These are phyloP conservation scores for Stylophora pistillata DNA, from an alignment of 64 coral and sea anemone species.

Conservation along the genomic window DNA sequence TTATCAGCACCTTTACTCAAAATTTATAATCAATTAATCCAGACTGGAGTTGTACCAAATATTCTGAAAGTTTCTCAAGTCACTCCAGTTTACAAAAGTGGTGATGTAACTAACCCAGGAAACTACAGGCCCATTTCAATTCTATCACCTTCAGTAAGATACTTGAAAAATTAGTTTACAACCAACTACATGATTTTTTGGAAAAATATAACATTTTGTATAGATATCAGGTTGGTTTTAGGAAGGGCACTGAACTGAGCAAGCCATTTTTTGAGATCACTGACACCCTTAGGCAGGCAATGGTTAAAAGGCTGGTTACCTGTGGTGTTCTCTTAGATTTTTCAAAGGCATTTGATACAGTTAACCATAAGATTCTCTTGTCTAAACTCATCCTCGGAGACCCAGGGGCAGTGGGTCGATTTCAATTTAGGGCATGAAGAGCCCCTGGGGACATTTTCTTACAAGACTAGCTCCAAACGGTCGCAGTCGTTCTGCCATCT, in stretches of 20 bases:
- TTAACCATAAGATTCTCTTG: too few relatives aligned
- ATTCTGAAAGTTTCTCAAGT: too few relatives aligned
- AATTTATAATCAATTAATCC: too few relatives aligned
- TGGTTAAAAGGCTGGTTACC: neutral
- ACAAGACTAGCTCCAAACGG: too few relatives aligned
- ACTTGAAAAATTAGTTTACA: neutral
- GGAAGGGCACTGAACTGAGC: neutral
- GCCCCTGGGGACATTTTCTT: too few relatives aligned
- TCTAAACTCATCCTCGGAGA: too few relatives aligned
- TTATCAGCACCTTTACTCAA: too few relatives aligned
- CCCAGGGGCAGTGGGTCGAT: neutral
- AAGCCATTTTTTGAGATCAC: neutral
- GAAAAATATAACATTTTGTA: conserved; percentile 7
- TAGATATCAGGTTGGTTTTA: conserved; percentile 11
- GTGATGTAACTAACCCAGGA: conserved; percentile 14
- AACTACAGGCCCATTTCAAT: conserved; percentile 10
- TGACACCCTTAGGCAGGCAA: conserved; percentile 7
- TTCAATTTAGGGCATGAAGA: too few relatives aligned
- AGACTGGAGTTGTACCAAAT: too few relatives aligned
- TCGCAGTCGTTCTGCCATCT: too few relatives aligned
- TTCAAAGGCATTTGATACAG: too few relatives aligned
- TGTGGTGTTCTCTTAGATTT: conserved; percentile 18
- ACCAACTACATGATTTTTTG: conserved; percentile 2
- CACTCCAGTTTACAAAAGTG: too few relatives aligned
- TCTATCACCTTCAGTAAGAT: neutral